Percentiles rank a stretch among this genome's conserved stretches.
Evolutionary conservation across 2,797 vertebrate genomes (phyloP).

Genomic region (Cheirogaleus major): DNA sequence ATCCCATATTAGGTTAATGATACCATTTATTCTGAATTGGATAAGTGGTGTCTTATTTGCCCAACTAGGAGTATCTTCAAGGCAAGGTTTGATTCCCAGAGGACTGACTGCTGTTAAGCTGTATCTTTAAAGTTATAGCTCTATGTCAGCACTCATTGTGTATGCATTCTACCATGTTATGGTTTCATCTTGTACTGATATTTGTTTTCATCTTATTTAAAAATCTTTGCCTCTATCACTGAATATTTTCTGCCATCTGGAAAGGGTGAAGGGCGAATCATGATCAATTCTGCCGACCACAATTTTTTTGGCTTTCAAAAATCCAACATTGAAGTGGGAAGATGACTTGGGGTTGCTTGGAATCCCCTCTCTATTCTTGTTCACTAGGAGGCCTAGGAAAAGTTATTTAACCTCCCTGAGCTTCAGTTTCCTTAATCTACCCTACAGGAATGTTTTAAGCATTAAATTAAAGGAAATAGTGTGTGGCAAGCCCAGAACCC

Average conservation of each 20-base stretch:
- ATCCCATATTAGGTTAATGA: neutral
- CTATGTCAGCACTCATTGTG: neutral
- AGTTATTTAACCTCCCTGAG: neutral
- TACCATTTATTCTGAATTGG: neutral
- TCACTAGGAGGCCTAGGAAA: neutral
- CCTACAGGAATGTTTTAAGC: neutral
- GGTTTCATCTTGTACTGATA: neutral
- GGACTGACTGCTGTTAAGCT: neutral
- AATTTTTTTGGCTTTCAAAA: neutral
- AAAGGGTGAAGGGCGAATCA: neutral
- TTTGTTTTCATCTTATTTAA: neutral
- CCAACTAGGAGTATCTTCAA: constrained; percentile 10
- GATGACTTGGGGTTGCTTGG: neutral
- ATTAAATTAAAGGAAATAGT: neutral
- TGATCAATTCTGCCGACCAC: neutral
- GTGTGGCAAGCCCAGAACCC: neutral
- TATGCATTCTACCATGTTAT: neutral
- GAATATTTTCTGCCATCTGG: neutral
- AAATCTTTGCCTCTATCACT: neutral
- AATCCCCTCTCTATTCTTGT: neutral
- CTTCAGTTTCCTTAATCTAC: neutral
- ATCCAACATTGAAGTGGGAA: neutral
- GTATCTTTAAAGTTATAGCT: neutral
- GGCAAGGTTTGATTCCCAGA: neutral
- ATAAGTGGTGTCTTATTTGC: neutral